These are phyloP conservation scores for Netelia virgata DNA, from an alignment of 2,888 invertebrate genomes.

Conservation along the genomic window DNA sequence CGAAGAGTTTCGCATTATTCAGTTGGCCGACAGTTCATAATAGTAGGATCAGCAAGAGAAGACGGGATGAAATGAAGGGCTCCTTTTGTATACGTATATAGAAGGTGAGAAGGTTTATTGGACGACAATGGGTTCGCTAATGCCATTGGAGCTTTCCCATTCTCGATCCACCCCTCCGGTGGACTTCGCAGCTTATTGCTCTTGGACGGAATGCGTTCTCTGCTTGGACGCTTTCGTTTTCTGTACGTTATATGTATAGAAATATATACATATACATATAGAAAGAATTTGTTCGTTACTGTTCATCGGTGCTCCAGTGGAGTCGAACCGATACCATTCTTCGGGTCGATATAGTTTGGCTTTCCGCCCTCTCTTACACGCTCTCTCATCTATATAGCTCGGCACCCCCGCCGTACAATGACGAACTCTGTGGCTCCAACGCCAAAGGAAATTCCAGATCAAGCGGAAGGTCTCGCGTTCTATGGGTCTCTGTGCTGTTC, in stretches of 20 bases:
- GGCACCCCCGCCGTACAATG: conserved; percentile 30
- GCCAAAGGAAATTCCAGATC: conserved; percentile 51
- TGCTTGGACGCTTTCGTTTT: conserved; percentile 54
- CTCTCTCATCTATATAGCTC: not conserved
- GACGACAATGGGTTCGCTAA: conserved; percentile 67
- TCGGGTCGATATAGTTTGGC: conserved; percentile 37
- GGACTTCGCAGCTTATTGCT: conserved; percentile 62
- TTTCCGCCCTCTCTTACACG: conserved; percentile 5
- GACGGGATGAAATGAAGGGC: conserved; percentile 35
- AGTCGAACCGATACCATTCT: conserved; percentile 49
- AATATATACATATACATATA: conserved; percentile 1
- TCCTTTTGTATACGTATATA: conserved; percentile 38
- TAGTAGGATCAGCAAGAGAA: conserved; percentile 53
- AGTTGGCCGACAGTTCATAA: conserved; percentile 45
- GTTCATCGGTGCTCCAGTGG: conserved; percentile 47
- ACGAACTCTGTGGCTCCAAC: conserved; percentile 38
- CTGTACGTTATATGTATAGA: conserved; percentile 10
- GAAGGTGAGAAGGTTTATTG: conserved; percentile 65
- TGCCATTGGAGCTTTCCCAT: conserved; percentile 54
- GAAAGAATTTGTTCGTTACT: conserved; percentile 21
- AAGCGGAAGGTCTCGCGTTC: conserved; percentile 20
- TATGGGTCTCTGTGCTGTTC: not conserved
- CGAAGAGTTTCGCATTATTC: conserved; percentile 54
- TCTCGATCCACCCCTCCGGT: not conserved
- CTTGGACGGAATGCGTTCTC: conserved; percentile 50